These are phyloP conservation scores for Malthinus seriepunctatus DNA, from an alignment of 2,888 invertebrate species.

Conservation along the genomic window DNA sequence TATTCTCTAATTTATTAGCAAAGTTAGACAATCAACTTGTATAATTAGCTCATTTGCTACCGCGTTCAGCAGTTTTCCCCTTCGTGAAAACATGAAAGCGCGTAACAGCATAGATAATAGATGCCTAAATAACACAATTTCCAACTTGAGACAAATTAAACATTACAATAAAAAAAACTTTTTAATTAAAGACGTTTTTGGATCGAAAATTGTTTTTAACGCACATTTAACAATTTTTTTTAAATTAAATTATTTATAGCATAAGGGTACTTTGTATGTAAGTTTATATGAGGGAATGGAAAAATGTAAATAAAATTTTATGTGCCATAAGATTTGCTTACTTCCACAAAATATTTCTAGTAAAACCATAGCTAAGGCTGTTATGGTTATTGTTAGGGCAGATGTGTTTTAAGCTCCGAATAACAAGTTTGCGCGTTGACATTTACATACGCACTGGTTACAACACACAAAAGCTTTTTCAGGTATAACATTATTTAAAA, in stretches of 20 bases:
- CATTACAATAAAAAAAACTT: neutral
- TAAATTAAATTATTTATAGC: neutral
- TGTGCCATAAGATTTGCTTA: conserved; percentile 20
- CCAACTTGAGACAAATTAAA: conserved; percentile 19
- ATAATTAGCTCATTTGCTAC: conserved; percentile 35
- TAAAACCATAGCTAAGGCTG: conserved; percentile 26
- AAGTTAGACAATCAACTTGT: conserved; percentile 33
- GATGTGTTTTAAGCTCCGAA: conserved; percentile 35
- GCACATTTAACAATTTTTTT: neutral
- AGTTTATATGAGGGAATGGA: neutral
- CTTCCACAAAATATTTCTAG: conserved; percentile 15
- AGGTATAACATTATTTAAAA: conserved; percentile 43
- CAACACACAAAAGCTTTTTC: conserved; percentile 34
- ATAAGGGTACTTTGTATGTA: neutral
- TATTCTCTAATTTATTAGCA: conserved; percentile 33
- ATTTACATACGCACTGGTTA: conserved; percentile 37
- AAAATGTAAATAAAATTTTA: conserved; percentile 24
- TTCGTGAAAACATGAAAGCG: conserved; percentile 21
- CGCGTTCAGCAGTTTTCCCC: conserved; percentile 18
- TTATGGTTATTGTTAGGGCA: conserved; percentile 35
- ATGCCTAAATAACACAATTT: conserved; percentile 27
- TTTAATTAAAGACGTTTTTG: conserved; percentile 2
- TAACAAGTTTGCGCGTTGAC: conserved; percentile 30
- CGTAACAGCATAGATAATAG: conserved; percentile 26
- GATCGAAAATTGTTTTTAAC: neutral